Conservation (phyloP, 35 echinoderm and acorn worm genomes). For the Lytechinus variegatus region DNA sequence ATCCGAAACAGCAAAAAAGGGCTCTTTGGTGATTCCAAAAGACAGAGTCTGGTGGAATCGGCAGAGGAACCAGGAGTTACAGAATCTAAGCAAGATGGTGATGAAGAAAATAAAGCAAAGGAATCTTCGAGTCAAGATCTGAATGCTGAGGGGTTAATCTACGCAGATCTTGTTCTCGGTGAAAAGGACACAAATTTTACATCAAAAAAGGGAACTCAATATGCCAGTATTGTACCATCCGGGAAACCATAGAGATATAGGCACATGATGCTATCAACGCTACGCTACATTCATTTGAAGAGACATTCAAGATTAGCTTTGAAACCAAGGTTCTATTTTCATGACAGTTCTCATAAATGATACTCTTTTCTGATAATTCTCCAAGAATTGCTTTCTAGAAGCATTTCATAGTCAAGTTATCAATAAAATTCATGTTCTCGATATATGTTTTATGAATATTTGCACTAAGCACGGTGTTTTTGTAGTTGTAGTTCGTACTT, state of each 20-base stretch:
- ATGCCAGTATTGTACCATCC: constrained; percentile 37
- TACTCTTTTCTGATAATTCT: background rate
- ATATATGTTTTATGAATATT: no score
- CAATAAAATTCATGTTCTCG: no score
- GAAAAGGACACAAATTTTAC: background rate
- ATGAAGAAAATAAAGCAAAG: background rate
- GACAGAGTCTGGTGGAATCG: background rate
- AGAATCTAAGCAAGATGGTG: background rate
- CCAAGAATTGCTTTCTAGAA: no score
- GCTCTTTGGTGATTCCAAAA: constrained; percentile 27
- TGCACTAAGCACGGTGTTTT: no score
- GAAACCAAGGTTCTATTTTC: background rate
- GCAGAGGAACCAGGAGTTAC: background rate
- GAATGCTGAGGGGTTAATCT: constrained; percentile 34
- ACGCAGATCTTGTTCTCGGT: constrained; percentile 31
- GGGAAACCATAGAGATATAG: background rate
- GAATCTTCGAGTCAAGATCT: background rate
- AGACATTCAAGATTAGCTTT: background rate
- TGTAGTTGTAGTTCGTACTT: background rate
- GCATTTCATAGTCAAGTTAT: no score
- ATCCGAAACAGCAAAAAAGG: constrained; percentile 8
- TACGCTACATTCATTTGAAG: background rate
- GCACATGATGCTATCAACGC: background rate
- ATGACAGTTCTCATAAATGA: background rate
- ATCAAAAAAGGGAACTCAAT: constrained; percentile 28